Evolutionary conservation across 53 echinoderm and acorn worm genomes (phyloP).

Genomic region (Echinarachnius parma): DNA sequence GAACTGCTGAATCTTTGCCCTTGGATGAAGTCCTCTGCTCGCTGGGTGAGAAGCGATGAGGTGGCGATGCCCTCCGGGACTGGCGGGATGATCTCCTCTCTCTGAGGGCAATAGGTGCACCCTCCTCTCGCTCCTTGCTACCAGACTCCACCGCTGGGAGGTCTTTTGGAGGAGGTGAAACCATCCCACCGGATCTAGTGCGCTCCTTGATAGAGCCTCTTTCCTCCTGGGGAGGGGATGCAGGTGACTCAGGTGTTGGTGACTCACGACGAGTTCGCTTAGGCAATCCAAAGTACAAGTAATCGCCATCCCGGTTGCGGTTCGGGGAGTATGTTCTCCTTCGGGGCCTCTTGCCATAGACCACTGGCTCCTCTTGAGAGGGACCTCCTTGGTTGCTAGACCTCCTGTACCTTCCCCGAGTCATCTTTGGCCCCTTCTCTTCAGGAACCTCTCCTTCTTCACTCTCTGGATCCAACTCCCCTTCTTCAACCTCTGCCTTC

Average conservation of each 20-base stretch:
- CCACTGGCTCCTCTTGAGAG: neutral
- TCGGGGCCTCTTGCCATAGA: constrained; percentile 9
- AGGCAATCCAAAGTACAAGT: constrained; percentile 50
- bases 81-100: constrained; percentile 61
- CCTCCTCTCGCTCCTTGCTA: constrained; percentile 26
- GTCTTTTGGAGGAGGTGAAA: constrained; percentile 12
- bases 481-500: constrained; percentile 43
- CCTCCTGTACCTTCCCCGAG: neutral
- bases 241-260: constrained; percentile 43
- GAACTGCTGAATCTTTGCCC: constrained; percentile 19
- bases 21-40: constrained; percentile 47
- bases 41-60: constrained; percentile 72
- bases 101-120: constrained; percentile 20
- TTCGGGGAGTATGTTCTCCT: constrained; percentile 49
- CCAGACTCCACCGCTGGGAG: neutral
- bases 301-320: constrained; percentile 51
- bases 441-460: constrained; percentile 41
- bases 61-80: constrained; percentile 65
- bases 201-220: constrained; percentile 34
- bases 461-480: constrained; percentile 28
- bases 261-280: constrained; percentile 45
- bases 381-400: neutral
- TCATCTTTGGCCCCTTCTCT: neutral
- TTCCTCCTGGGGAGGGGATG: constrained; percentile 36
- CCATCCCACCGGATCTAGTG: constrained; percentile 42